Percentiles rank a stretch among this genome's conserved stretches.
These are phyloP conservation scores for Drosophila anomalipes DNA, from an alignment of 2,888 invertebrate genomes.

Conservation along the genomic window DNA sequence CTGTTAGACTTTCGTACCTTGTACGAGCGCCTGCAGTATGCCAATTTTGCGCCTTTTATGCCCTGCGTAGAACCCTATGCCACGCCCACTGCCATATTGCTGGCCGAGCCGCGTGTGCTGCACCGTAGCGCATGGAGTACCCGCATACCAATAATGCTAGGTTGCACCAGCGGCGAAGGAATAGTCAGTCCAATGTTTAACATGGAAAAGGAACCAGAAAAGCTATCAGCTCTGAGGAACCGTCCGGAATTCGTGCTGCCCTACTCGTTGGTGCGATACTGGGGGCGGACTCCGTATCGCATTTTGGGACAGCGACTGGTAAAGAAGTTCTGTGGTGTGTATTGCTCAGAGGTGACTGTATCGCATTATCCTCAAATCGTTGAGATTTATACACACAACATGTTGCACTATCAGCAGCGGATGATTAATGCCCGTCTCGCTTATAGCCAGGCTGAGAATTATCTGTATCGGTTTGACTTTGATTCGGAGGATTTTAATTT, in stretches of 20 bases:
- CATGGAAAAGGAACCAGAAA: slow-evolving; percentile 7
- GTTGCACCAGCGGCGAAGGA: slow-evolving; percentile 79
- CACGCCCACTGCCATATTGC: slow-evolving; percentile 66
- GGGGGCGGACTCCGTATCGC: slow-evolving; percentile 22
- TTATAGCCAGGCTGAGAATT: slow-evolving; percentile 73
- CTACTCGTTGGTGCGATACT: slow-evolving; percentile 1
- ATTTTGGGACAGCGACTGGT: slow-evolving; percentile 65
- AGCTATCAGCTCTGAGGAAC: slow-evolving; percentile 15
- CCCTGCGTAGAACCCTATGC: slow-evolving; percentile 78
- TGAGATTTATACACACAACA: slow-evolving; percentile 64
- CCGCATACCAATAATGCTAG: slow-evolving; percentile 80
- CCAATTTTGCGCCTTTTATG: slow-evolving; percentile 43
- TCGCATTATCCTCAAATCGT: slow-evolving; percentile 72
- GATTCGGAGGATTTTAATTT: slow-evolving; percentile 83
- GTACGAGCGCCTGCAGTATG: slow-evolving; percentile 42
- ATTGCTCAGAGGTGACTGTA: slow-evolving; percentile 65
- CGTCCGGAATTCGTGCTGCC: slow-evolving; percentile 43
- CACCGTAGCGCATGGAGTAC: slow-evolving; percentile 79
- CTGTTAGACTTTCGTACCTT: slow-evolving; percentile 45
- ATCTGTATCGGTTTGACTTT: slow-evolving; percentile 82
- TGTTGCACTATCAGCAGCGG: slow-evolving; percentile 75
- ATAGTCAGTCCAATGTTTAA: background rate
- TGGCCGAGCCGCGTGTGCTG: slow-evolving; percentile 71
- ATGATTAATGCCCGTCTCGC: slow-evolving; percentile 69
- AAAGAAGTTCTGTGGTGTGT: slow-evolving; percentile 58